Evolutionary conservation across 2,113 vertebrate species (phyloP), one percentile per base, ranked within the genome.

Genomic region (Mixornis gularis): DNA sequence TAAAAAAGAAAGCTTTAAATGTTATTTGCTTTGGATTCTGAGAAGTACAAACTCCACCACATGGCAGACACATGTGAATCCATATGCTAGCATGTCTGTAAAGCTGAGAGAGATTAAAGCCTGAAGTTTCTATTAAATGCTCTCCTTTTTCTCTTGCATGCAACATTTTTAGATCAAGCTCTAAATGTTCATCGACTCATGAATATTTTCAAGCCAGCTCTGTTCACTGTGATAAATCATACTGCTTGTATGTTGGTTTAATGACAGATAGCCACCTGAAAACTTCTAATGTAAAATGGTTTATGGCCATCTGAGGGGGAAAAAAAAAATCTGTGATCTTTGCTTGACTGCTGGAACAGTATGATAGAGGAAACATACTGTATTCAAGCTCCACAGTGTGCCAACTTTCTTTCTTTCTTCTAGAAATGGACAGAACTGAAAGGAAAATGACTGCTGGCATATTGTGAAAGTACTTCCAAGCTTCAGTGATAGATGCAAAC

Each of bases 51-150:
- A 92, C 68, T 93, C 85, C 88, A 91, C 94, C 95, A 93, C 95
- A 94, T 94, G 93, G 95, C 80, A 85, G 85, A 94, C 95, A 96
- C 95, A 96, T 97, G 96, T 94, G 96, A 93, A 92, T 93, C 95
- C 96, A 96, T 96, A 97, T 96, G 96, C 95, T 96, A 94, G 91
- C 87, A 95, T 94, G 93, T 95, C 95, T 95, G 85, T 80, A 96
- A 96, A 92, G 53, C 71, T 0, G 53, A 91, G 53, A 79, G 53
- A 96, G 94, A 97, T 93, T 96, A 95, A 96, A 95, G 89, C 70
- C 85, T 95, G 64, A 94, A 94, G 91, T 85, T 95, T 94, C 95
- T 93, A 90, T 91, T 94, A 94, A 96, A 95, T 81, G 55, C 76
- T 93, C 83, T 86, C 58, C 89, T 93, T 93, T 96, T 94, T 90